phyloP scores from a whole-genome alignment of 2,888 invertebrate species.

The Margaritifera margaritifera region DNA sequence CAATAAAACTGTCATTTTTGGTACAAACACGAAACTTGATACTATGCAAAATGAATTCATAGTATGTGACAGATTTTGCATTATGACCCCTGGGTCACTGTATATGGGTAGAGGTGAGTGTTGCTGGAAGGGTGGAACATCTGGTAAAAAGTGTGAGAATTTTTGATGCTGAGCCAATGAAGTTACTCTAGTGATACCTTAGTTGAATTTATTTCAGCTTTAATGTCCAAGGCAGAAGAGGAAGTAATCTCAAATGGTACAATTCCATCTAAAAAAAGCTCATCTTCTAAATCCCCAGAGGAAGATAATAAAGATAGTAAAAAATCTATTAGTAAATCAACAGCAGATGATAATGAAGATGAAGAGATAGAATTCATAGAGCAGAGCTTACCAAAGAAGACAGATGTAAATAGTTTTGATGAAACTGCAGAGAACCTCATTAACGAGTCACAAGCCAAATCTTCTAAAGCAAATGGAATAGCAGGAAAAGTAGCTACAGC shows the following conservation, averaged over 20 bases:
- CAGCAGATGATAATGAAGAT: conserved; percentile 60
- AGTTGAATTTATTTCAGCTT: conserved; percentile 54
- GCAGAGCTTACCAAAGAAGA: conserved; percentile 61
- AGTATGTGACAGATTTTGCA: too few species aligned
- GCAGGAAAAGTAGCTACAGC: conserved; percentile 51
- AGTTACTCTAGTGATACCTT: neutral
- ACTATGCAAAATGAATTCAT: too few species aligned
- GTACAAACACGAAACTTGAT: too few species aligned
- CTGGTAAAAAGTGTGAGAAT: too few species aligned
- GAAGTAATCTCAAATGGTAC: conserved; percentile 72
- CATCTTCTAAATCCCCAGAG: conserved; percentile 18
- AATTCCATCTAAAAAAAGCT: conserved; percentile 56
- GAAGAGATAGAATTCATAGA: conserved; percentile 68
- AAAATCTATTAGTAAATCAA: conserved; percentile 40
- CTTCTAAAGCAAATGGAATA: conserved; percentile 57
- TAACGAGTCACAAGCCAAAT: conserved; percentile 65
- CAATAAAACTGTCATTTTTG: too few species aligned
- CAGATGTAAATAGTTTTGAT: conserved; percentile 67
- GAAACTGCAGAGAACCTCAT: conserved; percentile 63
- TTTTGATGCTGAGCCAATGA: too few species aligned
- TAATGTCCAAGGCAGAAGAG: conserved; percentile 70
- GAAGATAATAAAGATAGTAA: conserved; percentile 43
- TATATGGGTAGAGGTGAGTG: too few species aligned
- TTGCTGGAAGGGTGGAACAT: too few species aligned
- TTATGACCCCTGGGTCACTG: too few species aligned